phyloP scores from a whole-genome alignment of 1,140 invertebrate species.

The Patella vulgata region DNA sequence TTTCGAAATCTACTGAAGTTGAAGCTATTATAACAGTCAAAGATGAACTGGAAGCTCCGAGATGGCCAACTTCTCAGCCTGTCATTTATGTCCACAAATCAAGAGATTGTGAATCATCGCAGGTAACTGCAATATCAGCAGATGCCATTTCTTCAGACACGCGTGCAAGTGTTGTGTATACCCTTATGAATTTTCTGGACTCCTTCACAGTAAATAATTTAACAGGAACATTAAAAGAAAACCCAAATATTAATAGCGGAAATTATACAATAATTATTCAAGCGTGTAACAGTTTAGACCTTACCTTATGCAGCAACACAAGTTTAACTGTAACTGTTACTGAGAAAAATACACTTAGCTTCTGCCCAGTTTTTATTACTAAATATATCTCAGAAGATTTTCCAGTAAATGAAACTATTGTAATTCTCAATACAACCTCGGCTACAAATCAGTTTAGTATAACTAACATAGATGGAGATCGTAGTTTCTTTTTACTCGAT shows the following conservation, averaged over 20 bases:
- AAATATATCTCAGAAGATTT: constrained; percentile 20
- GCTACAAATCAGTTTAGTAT: constrained; percentile 11
- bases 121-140: constrained; percentile 12
- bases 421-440: constrained; percentile 24
- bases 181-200: constrained; percentile 19
- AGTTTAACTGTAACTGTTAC: constrained; percentile 20
- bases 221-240: constrained; percentile 16
- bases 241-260: neutral
- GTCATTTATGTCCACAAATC: constrained; percentile 14
- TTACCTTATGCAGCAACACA: constrained; percentile 18
- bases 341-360: constrained; percentile 10
- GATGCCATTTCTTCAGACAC: constrained; percentile 18
- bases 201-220: constrained; percentile 21
- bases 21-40: constrained; percentile 30
- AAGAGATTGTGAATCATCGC: constrained; percentile 4
- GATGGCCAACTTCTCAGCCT: constrained; percentile 29
- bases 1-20: constrained; percentile 20
- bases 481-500: too few species aligned
- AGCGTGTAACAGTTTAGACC: constrained; percentile 13
- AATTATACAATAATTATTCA: constrained; percentile 11
- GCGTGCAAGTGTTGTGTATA: constrained; percentile 20
- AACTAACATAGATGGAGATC: constrained; percentile 11
- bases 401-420: neutral
- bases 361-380: constrained; percentile 30
- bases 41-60: constrained; percentile 39